Evolutionary conservation across 2,888 invertebrate species (phyloP).

Genomic region (Drosophila suboccidentalis): DNA sequence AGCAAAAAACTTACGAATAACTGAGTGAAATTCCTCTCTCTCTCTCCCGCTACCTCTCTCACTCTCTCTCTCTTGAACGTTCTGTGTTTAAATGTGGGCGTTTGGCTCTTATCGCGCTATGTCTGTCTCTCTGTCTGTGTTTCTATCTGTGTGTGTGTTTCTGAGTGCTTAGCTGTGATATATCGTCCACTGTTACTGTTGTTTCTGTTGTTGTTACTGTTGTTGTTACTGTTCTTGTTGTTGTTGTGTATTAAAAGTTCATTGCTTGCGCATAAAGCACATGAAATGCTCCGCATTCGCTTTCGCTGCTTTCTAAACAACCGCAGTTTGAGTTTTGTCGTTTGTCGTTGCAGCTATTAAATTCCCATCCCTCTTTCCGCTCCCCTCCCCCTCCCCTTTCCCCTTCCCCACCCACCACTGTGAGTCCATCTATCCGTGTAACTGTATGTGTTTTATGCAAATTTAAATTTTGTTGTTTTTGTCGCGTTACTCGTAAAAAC

Average conservation of each 20-base stretch:
- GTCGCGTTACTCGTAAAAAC: slow-evolving; percentile 63
- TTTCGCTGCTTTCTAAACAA: slow-evolving; percentile 68
- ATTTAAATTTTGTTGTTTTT: slow-evolving; percentile 67
- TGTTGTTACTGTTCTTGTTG: slow-evolving; percentile 35
- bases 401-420: not conserved
- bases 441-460: slow-evolving; percentile 69
- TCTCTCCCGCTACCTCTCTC: not conserved
- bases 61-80: not conserved
- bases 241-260: slow-evolving; percentile 79
- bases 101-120: slow-evolving; percentile 22
- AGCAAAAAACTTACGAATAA: slow-evolving; percentile 39
- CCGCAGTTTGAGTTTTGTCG: slow-evolving; percentile 75
- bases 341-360: slow-evolving; percentile 77
- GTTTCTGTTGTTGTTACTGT: slow-evolving; percentile 32
- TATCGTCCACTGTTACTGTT: slow-evolving; percentile 59
- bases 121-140: slow-evolving; percentile 15
- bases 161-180: slow-evolving; percentile 76
- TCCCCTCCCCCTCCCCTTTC: slow-evolving; percentile 1
- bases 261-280: slow-evolving; percentile 80
- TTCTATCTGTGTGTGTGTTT: slow-evolving; percentile 26
- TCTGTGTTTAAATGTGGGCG: slow-evolving; percentile 43
- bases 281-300: slow-evolving; percentile 73
- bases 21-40: slow-evolving; percentile 11
- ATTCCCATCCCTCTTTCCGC: slow-evolving; percentile 44
- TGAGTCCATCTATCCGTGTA: slow-evolving; percentile 11